Percentiles rank a stretch among this genome's conserved stretches.
phyloP scores from a whole-genome alignment of 1,140 invertebrate species.

The Zaprionus tsacasi region DNA sequence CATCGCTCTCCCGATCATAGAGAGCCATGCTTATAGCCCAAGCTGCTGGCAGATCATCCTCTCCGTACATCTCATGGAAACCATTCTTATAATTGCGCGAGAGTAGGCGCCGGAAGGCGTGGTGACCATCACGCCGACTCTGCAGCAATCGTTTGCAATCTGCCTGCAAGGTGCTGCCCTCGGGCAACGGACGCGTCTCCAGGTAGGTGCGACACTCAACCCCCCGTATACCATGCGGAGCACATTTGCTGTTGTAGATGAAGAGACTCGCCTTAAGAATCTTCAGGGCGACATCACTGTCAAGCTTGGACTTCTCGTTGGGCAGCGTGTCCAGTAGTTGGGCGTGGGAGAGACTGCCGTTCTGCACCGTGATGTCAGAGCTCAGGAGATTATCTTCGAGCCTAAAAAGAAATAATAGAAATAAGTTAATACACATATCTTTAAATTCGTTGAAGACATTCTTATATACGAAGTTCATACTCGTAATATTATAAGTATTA shows the following conservation, averaged over 20 bases:
- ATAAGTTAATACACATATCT: neutral
- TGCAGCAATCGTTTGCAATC: conserved; percentile 55
- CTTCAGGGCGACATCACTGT: conserved; percentile 70
- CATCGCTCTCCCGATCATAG: conserved; percentile 39
- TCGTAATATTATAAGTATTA: too few species aligned
- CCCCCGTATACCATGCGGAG: conserved; percentile 38
- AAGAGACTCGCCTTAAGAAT: conserved; percentile 71
- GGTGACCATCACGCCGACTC: conserved; percentile 49
- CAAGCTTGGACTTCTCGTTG: conserved; percentile 54
- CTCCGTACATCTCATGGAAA: conserved; percentile 66
- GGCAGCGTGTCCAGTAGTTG: conserved; percentile 73
- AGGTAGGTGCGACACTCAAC: conserved; percentile 60
- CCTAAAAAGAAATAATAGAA: conserved; percentile 34
- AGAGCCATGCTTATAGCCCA: conserved; percentile 65
- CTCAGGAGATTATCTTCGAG: conserved; percentile 65
- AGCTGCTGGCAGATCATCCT: conserved; percentile 46
- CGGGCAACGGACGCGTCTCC: conserved; percentile 53
- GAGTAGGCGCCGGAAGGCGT: conserved; percentile 70
- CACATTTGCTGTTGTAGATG: conserved; percentile 68
- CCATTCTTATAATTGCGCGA: conserved; percentile 70
- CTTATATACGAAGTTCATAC: too few species aligned
- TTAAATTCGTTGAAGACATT: too few species aligned
- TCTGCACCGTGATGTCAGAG: conserved; percentile 65
- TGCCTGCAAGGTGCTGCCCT: conserved; percentile 37
- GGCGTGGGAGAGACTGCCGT: conserved; percentile 70